Evolutionary conservation across 1,140 invertebrate species (phyloP).

Genomic region (Ceratina japonica): DNA sequence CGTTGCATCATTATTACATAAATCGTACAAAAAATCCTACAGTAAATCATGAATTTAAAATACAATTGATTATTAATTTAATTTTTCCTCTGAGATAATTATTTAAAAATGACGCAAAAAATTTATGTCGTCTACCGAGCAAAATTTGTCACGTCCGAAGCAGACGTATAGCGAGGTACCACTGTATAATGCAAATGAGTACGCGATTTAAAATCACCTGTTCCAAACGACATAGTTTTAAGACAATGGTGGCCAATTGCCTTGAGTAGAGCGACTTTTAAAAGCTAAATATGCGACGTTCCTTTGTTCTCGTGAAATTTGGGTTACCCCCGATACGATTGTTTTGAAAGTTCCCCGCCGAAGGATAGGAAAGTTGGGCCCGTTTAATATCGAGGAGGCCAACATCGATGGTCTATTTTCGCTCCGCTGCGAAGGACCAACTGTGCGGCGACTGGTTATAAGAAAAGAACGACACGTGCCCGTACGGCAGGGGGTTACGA

Average conservation of each 20-base stretch:
- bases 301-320: background rate
- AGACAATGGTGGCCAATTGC: background rate
- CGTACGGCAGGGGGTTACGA: slow-evolving; percentile 33
- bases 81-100: no score
- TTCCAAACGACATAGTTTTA: background rate
- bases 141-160: no score
- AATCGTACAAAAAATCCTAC: no score
- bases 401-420: slow-evolving; percentile 41
- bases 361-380: background rate
- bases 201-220: background rate
- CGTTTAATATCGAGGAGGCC: slow-evolving; percentile 6
- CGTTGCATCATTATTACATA: no score
- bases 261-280: background rate
- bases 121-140: no score
- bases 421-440: slow-evolving; percentile 49
- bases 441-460: slow-evolving; percentile 43
- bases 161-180: no score
- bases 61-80: no score
- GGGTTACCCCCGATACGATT: background rate
- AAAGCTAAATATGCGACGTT: background rate
- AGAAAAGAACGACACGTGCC: slow-evolving; percentile 64
- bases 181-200: no score
- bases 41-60: no score
- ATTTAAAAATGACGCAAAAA: no score
- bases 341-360: slow-evolving; percentile 15